Base-by-base conservation (phyloP, 1,140 invertebrate genomes). In the Sycophaga agraensis region DNA sequence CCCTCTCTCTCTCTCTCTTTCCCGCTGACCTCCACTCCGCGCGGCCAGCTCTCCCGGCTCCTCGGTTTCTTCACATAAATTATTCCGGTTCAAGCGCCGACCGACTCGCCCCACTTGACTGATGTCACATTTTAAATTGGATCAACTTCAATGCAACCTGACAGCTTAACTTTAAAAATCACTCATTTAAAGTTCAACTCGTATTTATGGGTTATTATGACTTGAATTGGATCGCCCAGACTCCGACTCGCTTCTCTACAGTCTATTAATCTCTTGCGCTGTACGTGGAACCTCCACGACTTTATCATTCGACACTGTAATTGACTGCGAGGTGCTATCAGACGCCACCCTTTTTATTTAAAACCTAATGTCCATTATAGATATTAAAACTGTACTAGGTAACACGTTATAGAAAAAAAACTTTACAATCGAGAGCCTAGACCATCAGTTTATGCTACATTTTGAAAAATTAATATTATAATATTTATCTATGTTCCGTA, bases 11-110 rank as follows among this genome's bases (percentile, higher is more conserved):
- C 2, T 42, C 6, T 31, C 22, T 43, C 21, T 39, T 39, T 21
- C 11, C 21, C 0, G 22, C 28, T 11, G 5, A 31, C 17, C n/a
- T n/a, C n/a, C n/a, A n/a, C n/a, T n/a, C n/a, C n/a, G n/a, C n/a
- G n/a, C n/a, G n/a, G 43, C 17, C 57, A 48, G 51, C 8, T 59
- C 35, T 1, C 26, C 31, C 35, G n/a, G n/a, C n/a, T n/a, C n/a
- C n/a, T n/a, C n/a, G 46, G 40, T 42, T 59, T 40, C 49, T 59
- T 24, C 14, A n/a, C 46, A 21, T 58, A 50, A 48, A 59, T 59
- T 49, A 28, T 37, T 49, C 40, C 28, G 19, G 26, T 26, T 34
- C 17, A 12, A 22, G 19, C n/a, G 28, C 40, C n/a, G n/a, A n/a
- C n/a, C n/a, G n/a, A n/a, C n/a, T n/a, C 9, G 17, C 17, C 14